Percentiles rank a stretch among this genome's conserved stretches.
These are phyloP conservation scores for Mustela erminea DNA, from an alignment of 2,797 vertebrate species.

Conservation along the genomic window DNA sequence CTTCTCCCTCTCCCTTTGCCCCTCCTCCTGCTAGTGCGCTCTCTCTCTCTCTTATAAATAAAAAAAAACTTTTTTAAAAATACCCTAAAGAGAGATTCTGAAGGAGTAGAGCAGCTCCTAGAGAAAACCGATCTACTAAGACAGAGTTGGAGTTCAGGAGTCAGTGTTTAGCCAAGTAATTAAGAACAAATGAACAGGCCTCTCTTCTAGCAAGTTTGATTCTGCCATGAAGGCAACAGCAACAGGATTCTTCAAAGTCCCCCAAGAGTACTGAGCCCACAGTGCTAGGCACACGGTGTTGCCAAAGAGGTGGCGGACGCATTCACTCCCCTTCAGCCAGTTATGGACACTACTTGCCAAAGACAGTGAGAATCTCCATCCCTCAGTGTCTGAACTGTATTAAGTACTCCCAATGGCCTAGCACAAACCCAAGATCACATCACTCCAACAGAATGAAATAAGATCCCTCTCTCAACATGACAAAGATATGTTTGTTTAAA, in stretches of 20 bases:
- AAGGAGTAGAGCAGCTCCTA: not conserved
- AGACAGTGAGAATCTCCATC: not conserved
- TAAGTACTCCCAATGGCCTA: not conserved
- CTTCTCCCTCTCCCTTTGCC: not conserved
- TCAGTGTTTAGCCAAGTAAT: conserved; percentile 22
- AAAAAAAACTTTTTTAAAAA: not conserved
- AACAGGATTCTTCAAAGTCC: conserved; percentile 36
- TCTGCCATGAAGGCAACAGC: not conserved
- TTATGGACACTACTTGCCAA: not conserved
- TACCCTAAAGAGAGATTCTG: not conserved
- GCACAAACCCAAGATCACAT: not conserved
- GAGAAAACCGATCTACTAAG: not conserved
- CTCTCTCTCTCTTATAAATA: not conserved
- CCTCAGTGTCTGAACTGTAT: not conserved
- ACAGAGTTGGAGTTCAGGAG: not conserved
- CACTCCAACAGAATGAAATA: conserved; percentile 14
- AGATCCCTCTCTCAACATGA: conserved; percentile 53
- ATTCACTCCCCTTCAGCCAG: not conserved
- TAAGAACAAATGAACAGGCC: not conserved
- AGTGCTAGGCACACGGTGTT: not conserved
- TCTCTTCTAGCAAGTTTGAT: not conserved
- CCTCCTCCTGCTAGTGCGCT: not conserved
- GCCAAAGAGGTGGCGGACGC: not conserved
- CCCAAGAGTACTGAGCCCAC: not conserved
- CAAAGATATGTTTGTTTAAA: conserved; percentile 75